Percentiles rank a stretch among this genome's conserved stretches.
Conservation (phyloP, 2,113 vertebrate genomes). For the Eubucco bourcierii region DNA sequence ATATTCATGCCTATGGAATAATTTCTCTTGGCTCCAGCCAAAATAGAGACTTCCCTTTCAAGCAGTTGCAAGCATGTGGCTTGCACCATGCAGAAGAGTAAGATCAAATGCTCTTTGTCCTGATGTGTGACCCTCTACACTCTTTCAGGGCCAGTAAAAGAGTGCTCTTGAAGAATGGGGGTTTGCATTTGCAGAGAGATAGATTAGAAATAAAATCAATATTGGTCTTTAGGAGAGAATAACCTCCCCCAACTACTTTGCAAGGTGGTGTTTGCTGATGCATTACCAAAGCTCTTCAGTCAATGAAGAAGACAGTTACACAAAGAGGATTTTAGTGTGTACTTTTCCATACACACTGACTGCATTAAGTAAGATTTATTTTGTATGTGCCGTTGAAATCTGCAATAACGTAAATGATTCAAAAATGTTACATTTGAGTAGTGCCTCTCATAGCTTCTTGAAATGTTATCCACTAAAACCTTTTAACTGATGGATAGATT, state of each 20-base stretch:
- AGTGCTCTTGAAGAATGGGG: rapidly evolving
- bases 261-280: neutral
- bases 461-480: conserved; percentile 40
- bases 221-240: neutral
- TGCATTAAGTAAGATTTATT: conserved; percentile 57
- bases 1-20: neutral
- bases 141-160: neutral
- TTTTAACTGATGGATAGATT: conserved; percentile 32
- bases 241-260: neutral
- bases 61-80: neutral
- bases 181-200: conserved; percentile 8
- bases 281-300: conserved; percentile 18
- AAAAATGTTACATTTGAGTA: conserved; percentile 14
- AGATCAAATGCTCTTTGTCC: neutral
- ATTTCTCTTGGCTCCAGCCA: neutral
- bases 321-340: conserved; percentile 47
- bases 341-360: neutral
- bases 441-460: neutral
- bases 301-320: conserved; percentile 31
- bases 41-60: neutral
- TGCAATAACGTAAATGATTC: conserved; percentile 12
- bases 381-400: conserved; percentile 1
- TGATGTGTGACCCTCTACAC: neutral
- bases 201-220: conserved; percentile 50
- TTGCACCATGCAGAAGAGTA: neutral